Percentiles rank a stretch among this genome's conserved stretches.
These are phyloP conservation scores for Vespertilio murinus DNA, from an alignment of 2,797 vertebrate species.

Conservation along the genomic window DNA sequence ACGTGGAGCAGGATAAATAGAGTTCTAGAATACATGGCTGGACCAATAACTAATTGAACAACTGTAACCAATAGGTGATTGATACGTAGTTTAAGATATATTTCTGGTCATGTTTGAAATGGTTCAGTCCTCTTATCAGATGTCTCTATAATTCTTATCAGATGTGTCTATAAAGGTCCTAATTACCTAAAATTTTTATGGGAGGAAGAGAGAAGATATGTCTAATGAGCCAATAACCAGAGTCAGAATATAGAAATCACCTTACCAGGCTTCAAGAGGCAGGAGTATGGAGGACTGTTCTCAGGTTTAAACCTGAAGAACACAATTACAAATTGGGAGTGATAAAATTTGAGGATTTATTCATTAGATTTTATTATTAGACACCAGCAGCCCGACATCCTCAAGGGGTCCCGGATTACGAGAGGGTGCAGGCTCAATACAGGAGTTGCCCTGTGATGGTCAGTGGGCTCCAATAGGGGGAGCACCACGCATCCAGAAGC, in stretches of 20 bases:
- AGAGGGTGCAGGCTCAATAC: too few species aligned
- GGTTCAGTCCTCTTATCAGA: background rate
- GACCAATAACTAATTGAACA: constrained; percentile 59
- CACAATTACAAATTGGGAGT: background rate
- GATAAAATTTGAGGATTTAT: constrained; percentile 36
- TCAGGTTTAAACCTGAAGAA: constrained; percentile 49
- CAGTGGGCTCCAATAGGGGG: too few species aligned
- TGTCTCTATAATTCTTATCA: constrained; percentile 54
- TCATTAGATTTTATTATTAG: constrained; percentile 45
- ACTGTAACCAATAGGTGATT: constrained; percentile 11
- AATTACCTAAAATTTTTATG: constrained; percentile 16
- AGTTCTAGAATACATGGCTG: constrained; percentile 28
- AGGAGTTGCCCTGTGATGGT: too few species aligned
- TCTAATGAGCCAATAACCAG: background rate
- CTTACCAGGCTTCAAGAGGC: background rate
- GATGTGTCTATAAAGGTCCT: background rate
- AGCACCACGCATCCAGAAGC: too few species aligned
- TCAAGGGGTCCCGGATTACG: too few species aligned
- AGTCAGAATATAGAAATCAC: constrained; percentile 34
- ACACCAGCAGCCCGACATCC: background rate
- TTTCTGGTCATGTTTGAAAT: constrained; percentile 15
- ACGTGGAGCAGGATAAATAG: constrained; percentile 19
- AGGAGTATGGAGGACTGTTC: background rate
- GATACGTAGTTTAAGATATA: background rate
- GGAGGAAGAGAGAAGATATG: background rate